Evolutionary conservation across 2,888 invertebrate species (phyloP), one percentile per base, ranked within the genome.

Genomic region (Ophion ventricosus): DNA sequence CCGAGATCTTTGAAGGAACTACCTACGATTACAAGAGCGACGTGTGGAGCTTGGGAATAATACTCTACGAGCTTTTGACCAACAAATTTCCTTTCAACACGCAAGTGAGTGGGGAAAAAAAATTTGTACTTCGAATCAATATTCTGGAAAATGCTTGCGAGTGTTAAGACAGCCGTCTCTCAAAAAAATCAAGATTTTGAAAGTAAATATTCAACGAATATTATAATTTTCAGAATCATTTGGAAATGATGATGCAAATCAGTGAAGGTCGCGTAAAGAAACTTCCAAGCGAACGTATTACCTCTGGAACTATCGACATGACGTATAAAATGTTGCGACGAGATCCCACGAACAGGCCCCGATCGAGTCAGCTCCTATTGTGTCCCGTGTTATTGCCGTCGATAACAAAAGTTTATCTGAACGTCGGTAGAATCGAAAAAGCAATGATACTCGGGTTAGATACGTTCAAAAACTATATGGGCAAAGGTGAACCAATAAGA

Each of bases 11-110:
- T 89, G 96, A 96, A 91, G 96, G 96, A 43, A 95, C 95, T 91
- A 95, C 96, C 10, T 97, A 97, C 91, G 96, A 97, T 91, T 95
- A 95, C 66, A 97, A 97, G 94, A 96, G 96, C 89, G 98, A 98
- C 90, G 95, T 98, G 82, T 98, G 98, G 98, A 96, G 97, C 17
- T 94, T 97, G 74, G 98, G 98, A 0, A 97, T 98, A 91, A 95
- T 98, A 83, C 93, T 98, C 5, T 98, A 97, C 90, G 97, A 98
- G 93, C 94, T 97, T 94, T 78, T 92, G 17, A 89, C 91, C 8
- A 90, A 90, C 77, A 85, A 81, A 61, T 88, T 90, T 76, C 92
- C 92, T 2, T 92, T 92, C 70, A 88, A 90, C n/a, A 80, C 83
- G n/a, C 79, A 76, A 54, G 84, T 84, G n/a, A 59, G 80, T 43